Evolutionary conservation across 92 coral and sea anemone species (phyloP).

Genomic region (Bergia puertoricense): DNA sequence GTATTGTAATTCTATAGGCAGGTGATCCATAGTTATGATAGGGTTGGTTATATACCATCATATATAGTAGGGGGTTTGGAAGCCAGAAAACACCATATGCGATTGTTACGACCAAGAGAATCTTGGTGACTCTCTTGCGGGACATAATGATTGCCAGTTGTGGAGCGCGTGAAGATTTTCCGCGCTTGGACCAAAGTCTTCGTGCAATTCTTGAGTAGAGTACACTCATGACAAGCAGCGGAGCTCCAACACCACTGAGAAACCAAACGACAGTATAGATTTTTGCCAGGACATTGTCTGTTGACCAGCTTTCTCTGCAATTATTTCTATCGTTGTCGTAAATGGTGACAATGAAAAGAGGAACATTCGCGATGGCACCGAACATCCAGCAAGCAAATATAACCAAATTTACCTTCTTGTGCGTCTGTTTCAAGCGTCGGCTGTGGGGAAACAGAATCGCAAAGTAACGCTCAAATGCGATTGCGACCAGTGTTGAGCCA

Average conservation of each 20-base stretch:
- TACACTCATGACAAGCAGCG: conserved; percentile 33
- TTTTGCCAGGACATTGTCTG: conserved; percentile 40
- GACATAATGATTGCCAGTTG: conserved; percentile 39
- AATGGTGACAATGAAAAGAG: conserved; percentile 53
- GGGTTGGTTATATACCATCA: conserved; percentile 53
- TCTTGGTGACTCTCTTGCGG: conserved; percentile 51
- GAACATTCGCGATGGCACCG: conserved; percentile 46
- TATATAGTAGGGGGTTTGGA: conserved; percentile 58
- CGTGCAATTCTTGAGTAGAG: conserved; percentile 49
- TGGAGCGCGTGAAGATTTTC: neutral
- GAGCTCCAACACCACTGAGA: conserved; percentile 47
- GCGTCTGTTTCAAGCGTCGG: neutral
- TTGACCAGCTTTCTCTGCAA: conserved; percentile 55
- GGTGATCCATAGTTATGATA: conserved; percentile 49
- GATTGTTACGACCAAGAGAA: conserved; percentile 49
- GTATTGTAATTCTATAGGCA: conserved; percentile 43
- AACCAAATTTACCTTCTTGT: conserved; percentile 21
- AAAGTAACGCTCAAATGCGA: conserved; percentile 60
- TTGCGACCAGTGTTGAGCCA: conserved; percentile 48
- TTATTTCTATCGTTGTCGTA: conserved; percentile 43
- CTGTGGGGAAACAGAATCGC: conserved; percentile 46
- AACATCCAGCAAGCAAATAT: conserved; percentile 53
- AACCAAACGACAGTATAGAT: conserved; percentile 56
- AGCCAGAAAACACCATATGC: conserved; percentile 61
- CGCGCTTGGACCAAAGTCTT: conserved; percentile 48